These are phyloP conservation scores for Urophycis tenuis DNA, from an alignment of 2,797 vertebrate species.

Conservation along the genomic window DNA sequence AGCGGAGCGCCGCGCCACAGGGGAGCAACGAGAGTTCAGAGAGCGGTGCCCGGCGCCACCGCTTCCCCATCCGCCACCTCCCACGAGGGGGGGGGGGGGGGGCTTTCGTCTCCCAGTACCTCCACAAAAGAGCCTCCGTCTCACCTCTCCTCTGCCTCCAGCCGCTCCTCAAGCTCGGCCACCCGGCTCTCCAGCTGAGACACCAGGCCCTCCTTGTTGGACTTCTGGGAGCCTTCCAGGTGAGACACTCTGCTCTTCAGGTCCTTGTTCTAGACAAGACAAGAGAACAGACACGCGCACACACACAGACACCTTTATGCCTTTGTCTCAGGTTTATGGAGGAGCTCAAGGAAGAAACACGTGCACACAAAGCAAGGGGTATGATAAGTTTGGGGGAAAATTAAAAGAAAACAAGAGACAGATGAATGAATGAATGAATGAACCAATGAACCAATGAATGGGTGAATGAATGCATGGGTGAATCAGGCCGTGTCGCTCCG, in stretches of 20 bases:
- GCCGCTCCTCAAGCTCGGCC: conserved; percentile 85
- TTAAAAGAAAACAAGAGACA: not conserved
- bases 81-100: too few species aligned
- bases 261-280: conserved; percentile 82
- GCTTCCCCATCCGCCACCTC: too few species aligned
- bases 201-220: conserved; percentile 88
- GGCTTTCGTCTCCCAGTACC: too few species aligned
- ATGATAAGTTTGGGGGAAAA: conserved; percentile 22
- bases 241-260: conserved; percentile 85
- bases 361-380: conserved; percentile 11
- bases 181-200: conserved; percentile 86
- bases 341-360: not conserved
- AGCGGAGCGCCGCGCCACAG: too few species aligned
- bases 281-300: conserved; percentile 8
- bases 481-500: conserved; percentile 37
- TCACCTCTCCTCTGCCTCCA: conserved; percentile 92
- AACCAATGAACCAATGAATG: conserved; percentile 45
- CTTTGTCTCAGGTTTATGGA: not conserved
- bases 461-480: conserved; percentile 37
- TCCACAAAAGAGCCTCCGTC: not conserved
- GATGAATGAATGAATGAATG: conserved; percentile 28
- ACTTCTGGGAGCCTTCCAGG: conserved; percentile 85
- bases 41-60: not conserved
- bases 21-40: not conserved
- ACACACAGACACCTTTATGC: not conserved